Percentiles rank a stretch among this genome's conserved stretches.
Evolutionary conservation across 2,797 vertebrate genomes (phyloP).

Genomic region (Aphelocoma californica): DNA sequence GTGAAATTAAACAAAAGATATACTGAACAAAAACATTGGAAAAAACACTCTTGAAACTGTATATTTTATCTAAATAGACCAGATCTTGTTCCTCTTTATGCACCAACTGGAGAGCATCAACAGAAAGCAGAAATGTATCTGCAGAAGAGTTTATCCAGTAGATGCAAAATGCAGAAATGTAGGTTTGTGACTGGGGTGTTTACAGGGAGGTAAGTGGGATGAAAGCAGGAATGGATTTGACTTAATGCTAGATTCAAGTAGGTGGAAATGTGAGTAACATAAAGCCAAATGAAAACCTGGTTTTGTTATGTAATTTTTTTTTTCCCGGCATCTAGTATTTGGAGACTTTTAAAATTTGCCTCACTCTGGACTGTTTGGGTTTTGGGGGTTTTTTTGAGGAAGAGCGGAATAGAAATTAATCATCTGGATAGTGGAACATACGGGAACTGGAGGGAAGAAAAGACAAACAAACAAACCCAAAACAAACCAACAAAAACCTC

Average conservation of each 20-base stretch:
- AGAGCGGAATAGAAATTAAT: not conserved
- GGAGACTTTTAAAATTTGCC: not conserved
- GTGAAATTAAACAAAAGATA: not conserved
- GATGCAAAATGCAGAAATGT: not conserved
- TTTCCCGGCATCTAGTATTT: not conserved
- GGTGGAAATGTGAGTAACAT: not conserved
- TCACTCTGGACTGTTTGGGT: not conserved
- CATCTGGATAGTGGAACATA: not conserved
- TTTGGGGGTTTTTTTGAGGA: not conserved
- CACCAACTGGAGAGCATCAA: not conserved
- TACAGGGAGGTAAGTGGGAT: not conserved
- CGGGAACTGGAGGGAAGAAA: not conserved
- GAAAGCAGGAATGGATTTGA: not conserved
- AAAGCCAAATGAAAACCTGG: not conserved
- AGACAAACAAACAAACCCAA: rapidly evolving
- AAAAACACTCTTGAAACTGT: rapidly evolving
- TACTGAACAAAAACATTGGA: not conserved
- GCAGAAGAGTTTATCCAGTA: not conserved
- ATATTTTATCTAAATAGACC: not conserved
- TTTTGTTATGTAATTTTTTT: not conserved
- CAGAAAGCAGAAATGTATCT: not conserved
- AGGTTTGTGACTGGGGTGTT: not conserved
- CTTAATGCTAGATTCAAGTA: not conserved
- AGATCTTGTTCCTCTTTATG: not conserved
- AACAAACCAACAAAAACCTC: not conserved